These are phyloP conservation scores for Acropora tenuis DNA, from an alignment of 64 coral and sea anemone species.

Conservation along the genomic window DNA sequence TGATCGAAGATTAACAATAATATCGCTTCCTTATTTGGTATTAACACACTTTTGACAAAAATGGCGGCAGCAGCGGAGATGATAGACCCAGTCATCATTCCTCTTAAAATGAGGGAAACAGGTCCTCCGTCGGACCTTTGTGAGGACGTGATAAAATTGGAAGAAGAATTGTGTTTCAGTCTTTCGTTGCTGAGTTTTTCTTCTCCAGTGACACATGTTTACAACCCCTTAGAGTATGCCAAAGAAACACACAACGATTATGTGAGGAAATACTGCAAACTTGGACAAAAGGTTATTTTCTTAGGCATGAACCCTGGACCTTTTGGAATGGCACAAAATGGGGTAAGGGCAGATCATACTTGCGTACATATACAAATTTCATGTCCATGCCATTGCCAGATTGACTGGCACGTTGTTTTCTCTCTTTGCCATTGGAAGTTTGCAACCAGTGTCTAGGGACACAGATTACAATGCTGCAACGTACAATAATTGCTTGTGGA, in stretches of 20 bases:
- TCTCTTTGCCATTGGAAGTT: too few relatives aligned
- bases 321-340: slow-evolving; percentile 95
- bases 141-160: slow-evolving; percentile 54
- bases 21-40: slow-evolving; percentile 40
- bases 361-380: too few relatives aligned
- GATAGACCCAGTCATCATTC: background rate
- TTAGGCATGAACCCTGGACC: slow-evolving; percentile 93
- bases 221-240: slow-evolving; percentile 88
- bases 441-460: too few relatives aligned
- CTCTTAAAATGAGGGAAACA: slow-evolving; percentile 12
- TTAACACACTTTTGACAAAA: background rate
- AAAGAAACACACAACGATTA: slow-evolving; percentile 65
- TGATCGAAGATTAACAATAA: slow-evolving; percentile 20
- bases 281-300: slow-evolving; percentile 80
- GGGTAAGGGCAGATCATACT: slow-evolving; percentile 45
- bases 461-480: too few relatives aligned
- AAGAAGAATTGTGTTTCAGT: slow-evolving; percentile 36
- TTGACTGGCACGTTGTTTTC: too few relatives aligned
- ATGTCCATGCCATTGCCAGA: too few relatives aligned
- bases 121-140: background rate
- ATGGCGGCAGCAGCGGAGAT: slow-evolving; percentile 38
- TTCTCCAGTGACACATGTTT: slow-evolving; percentile 64
- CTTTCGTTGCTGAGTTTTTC: slow-evolving; percentile 48
- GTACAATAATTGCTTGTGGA: too few relatives aligned
- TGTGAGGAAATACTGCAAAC: slow-evolving; percentile 72